Evolutionary conservation across 2,113 vertebrate genomes (phyloP), one percentile per base, ranked within the genome.

Genomic region (Candoia aspera): DNA sequence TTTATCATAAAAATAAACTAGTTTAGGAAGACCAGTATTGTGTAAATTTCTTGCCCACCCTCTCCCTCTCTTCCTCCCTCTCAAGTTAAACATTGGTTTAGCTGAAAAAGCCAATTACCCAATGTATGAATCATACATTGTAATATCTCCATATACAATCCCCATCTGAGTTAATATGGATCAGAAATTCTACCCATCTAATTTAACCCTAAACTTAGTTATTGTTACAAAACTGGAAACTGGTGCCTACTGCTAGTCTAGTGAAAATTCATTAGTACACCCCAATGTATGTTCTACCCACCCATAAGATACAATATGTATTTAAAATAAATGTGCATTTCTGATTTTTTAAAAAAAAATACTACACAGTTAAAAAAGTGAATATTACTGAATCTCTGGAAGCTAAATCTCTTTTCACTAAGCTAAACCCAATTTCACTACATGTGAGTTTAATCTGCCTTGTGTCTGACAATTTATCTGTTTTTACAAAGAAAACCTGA

Each of bases 311-410:
- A 89, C 0, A 0, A 0, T 57, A 86, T 92, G 88, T 95, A 96
- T 96, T 87, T 96, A 94, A 96, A 97, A 94, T 83, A 64, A 88
- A 23, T 92, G 93, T 96, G 96, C 96, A 94, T 96, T 95, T 95
- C 26, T 29, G 83, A 92, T 93, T 92, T 33, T 55, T 79, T 94
- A 88, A 95, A 42, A 42, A 42, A 42, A 95, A 96, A 23, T 59
- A 37, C 68, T 37, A 15, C 17, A 79, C 17, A 79, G 73, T 79
- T 79, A 21, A 90, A 91, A 86, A 95, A 96, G 94, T 92, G 96
- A 96, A 96, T 95, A 95, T 95, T 96, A 95, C 93, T 86, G 92
- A 83, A 19, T 64, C 93, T 96, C 97, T 94, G 96, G 64, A 49
- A 79, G n/a, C 2, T 12, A 90, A 6, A 57, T 15, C 57, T 33